phyloP scores from a whole-genome alignment of 92 coral and sea anemone genomes.

The Porites cylindrica region DNA sequence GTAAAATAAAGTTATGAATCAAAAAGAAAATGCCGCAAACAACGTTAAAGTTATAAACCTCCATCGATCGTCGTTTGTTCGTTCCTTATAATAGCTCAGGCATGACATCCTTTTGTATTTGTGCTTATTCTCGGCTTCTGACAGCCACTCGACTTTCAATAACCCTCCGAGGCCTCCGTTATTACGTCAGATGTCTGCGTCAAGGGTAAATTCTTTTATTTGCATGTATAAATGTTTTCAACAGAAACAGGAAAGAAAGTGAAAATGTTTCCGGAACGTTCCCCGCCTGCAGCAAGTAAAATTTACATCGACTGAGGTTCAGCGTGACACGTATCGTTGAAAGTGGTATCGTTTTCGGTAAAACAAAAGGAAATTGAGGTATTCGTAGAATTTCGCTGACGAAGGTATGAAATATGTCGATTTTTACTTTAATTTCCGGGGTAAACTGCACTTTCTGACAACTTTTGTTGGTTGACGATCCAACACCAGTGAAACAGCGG shows the following conservation, averaged over 20 bases:
- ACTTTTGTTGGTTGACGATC: no score
- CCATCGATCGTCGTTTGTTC: slow-evolving; percentile 5
- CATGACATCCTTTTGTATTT: slow-evolving; percentile 10
- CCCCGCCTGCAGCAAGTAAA: not conserved
- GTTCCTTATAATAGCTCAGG: not conserved
- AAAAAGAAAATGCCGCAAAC: slow-evolving; percentile 6
- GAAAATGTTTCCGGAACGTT: not conserved
- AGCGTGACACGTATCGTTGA: not conserved
- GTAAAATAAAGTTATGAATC: slow-evolving; percentile 6
- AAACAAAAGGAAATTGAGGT: slow-evolving; percentile 24
- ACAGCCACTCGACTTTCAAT: slow-evolving; percentile 29
- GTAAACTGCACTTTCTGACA: not conserved
- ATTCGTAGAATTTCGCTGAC: not conserved
- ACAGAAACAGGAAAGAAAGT: not conserved
- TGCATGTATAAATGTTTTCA: not conserved
- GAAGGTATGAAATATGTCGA: not conserved
- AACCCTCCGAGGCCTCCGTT: not conserved
- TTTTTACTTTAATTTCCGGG: not conserved
- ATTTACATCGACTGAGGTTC: not conserved
- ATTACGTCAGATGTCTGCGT: slow-evolving; percentile 15
- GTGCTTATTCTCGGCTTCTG: not conserved
- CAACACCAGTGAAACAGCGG: no score
- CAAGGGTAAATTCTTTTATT: not conserved
- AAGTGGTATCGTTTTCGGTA: slow-evolving; percentile 1
- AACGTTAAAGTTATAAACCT: not conserved